Conservation (phyloP, 2,888 invertebrate genomes). For the Dasypolia templi region DNA sequence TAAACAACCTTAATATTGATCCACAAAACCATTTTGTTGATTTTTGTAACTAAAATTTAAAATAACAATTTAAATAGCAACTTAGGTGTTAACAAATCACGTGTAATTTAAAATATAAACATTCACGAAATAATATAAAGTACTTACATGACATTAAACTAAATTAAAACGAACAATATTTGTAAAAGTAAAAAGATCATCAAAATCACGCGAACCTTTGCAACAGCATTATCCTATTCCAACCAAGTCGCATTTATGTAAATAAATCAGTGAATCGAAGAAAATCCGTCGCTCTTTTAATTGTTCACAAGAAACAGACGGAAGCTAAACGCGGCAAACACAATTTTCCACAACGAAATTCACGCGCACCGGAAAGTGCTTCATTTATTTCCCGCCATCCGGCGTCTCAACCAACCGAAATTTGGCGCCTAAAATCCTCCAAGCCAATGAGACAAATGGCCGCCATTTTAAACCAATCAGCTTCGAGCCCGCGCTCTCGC, state of each 20-base stretch:
- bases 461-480: constrained; percentile 89
- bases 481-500: constrained; percentile 88
- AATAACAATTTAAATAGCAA: not conserved
- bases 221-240: not conserved
- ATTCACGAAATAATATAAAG: not conserved
- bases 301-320: constrained; percentile 71
- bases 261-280: constrained; percentile 43
- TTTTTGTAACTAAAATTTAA: constrained; percentile 7
- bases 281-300: constrained; percentile 60
- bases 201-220: not conserved
- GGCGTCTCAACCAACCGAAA: constrained; percentile 89
- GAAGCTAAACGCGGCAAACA: constrained; percentile 84
- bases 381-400: constrained; percentile 88
- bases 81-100: not conserved
- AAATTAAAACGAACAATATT: not conserved
- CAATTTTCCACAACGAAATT: constrained; percentile 87
- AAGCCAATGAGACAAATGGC: constrained; percentile 84
- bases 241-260: constrained; percentile 25
- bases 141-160: too few species aligned
- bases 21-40: not conserved
- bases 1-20: not conserved
- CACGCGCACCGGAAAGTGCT: constrained; percentile 86
- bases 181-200: not conserved
- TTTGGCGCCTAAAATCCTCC: constrained; percentile 87
- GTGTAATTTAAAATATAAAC: not conserved